phyloP scores from a whole-genome alignment of 2,888 invertebrate genomes.

The Diplolepis rosae region DNA sequence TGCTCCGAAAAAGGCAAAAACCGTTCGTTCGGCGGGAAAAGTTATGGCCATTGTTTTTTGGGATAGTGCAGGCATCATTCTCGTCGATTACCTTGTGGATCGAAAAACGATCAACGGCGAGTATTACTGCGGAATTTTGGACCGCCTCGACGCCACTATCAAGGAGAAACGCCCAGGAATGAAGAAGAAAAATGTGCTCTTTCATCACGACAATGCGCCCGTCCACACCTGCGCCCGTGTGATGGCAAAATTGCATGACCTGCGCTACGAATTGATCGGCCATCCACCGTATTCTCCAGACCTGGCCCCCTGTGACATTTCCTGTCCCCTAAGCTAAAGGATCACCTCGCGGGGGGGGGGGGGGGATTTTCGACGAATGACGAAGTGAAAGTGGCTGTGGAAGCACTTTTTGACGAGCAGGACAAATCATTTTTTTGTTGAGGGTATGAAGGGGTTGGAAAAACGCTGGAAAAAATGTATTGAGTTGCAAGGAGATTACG shows the following conservation, averaged over 20 bases:
- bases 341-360: not conserved
- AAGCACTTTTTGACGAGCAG: no score
- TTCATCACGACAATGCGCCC: not conserved
- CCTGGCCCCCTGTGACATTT: slow-evolving; percentile 1
- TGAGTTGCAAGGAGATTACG: not conserved
- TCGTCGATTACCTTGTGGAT: no score
- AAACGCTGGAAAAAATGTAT: slow-evolving; percentile 8
- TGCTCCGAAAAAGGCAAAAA: no score
- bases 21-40: no score
- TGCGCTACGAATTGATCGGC: slow-evolving; percentile 9
- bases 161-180: no score
- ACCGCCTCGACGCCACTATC: no score
- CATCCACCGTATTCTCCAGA: slow-evolving; percentile 3
- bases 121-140: no score
- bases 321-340: not conserved
- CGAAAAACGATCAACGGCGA: no score
- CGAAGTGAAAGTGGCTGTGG: no score
- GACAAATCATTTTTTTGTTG: slow-evolving; percentile 14
- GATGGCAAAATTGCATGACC: slow-evolving; percentile 11
- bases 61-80: no score
- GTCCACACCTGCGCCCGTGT: not conserved
- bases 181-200: no score
- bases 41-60: no score
- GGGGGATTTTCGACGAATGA: slow-evolving; percentile 16
- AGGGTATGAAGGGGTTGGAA: slow-evolving; percentile 13